phyloP scores from a whole-genome alignment of 2,797 vertebrate species.

The Hypotaenidia okinawae region DNA sequence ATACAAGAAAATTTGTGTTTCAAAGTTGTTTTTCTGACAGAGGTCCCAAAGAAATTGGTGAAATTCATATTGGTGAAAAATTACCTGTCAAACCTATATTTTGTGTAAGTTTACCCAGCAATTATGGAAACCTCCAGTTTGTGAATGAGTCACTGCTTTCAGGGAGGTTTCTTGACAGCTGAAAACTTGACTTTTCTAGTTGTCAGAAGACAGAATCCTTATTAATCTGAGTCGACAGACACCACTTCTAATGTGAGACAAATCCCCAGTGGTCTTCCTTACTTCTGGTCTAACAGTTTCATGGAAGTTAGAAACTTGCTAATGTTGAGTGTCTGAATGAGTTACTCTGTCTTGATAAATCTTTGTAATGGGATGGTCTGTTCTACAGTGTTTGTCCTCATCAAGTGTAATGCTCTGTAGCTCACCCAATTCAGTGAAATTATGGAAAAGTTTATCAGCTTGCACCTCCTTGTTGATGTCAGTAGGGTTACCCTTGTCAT shows the following conservation, averaged over 20 bases:
- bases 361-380: neutral
- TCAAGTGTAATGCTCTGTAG: neutral
- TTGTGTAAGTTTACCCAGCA: neutral
- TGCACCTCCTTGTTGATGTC: fast-evolving
- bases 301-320: neutral
- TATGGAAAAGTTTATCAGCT: neutral
- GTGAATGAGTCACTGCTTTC: neutral
- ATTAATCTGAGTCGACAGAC: neutral
- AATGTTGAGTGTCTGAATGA: neutral
- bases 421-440: neutral
- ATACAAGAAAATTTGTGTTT: neutral
- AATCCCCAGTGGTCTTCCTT: neutral
- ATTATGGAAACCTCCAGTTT: neutral
- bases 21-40: neutral
- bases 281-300: neutral
- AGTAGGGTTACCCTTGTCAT: neutral
- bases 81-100: neutral
- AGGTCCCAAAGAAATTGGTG: neutral
- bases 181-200: neutral
- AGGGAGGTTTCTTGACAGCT: neutral
- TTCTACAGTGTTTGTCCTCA: neutral
- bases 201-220: neutral
- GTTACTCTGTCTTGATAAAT: fast-evolving
- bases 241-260: neutral
- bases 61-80: neutral